These are phyloP conservation scores for Acanthaster planci DNA, from an alignment of 35 echinoderm and acorn worm genomes.

Conservation along the genomic window DNA sequence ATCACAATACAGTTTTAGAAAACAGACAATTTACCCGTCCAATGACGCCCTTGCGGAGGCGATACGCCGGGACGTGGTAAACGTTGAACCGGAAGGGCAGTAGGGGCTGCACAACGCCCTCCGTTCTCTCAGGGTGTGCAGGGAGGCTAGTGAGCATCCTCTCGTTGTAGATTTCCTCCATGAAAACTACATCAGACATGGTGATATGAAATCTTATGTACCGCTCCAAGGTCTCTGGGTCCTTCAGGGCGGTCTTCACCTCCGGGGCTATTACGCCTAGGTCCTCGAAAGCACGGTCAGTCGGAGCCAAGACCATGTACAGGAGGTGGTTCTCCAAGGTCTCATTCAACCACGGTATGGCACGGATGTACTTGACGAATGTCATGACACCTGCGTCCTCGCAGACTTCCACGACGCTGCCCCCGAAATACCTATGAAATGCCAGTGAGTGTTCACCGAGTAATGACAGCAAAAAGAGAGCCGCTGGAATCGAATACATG, in stretches of 20 bases:
- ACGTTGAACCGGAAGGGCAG: conserved; percentile 33
- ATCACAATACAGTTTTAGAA: no score
- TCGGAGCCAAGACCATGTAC: conserved; percentile 37
- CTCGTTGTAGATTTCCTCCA: conserved; percentile 13
- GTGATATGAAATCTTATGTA: conserved; percentile 48
- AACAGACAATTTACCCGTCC: not conserved
- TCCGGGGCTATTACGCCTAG: conserved; percentile 28
- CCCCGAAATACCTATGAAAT: not conserved
- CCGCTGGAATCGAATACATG: no score
- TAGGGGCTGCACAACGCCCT: not conserved
- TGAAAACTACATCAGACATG: not conserved
- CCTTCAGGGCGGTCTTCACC: conserved; percentile 10
- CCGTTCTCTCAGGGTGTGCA: conserved; percentile 1
- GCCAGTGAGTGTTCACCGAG: no score
- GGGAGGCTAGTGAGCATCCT: conserved; percentile 36
- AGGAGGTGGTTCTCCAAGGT: not conserved
- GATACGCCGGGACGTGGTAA: conserved; percentile 15
- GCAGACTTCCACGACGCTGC: conserved; percentile 20
- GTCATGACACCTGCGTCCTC: conserved; percentile 21
- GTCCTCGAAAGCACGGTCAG: conserved; percentile 34
- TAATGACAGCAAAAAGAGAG: no score
- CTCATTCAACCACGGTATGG: conserved; percentile 33
- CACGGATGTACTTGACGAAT: conserved; percentile 14
- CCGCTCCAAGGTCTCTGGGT: conserved; percentile 44
- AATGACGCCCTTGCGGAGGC: not conserved